Evolutionary conservation across 2,888 invertebrate species (phyloP).

Genomic region (Atrina japonica): DNA sequence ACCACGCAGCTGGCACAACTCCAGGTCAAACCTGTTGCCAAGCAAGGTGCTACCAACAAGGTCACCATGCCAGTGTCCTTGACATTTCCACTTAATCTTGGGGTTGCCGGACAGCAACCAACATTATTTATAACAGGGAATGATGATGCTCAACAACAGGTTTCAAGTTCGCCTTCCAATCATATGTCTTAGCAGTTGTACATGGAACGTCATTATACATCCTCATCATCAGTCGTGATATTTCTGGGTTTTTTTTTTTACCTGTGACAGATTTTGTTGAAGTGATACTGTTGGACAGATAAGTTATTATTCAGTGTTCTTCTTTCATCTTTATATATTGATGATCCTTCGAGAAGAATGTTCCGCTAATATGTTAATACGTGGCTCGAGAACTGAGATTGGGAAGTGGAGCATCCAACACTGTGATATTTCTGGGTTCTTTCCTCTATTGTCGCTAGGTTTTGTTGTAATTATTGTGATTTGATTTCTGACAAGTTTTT

Average conservation of each 20-base stretch:
- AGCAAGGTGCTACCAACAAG: conserved; percentile 60
- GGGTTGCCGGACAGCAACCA: conserved; percentile 54
- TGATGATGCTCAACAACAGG: conserved; percentile 58
- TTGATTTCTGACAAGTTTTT: too few species aligned
- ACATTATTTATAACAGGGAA: conserved; percentile 67
- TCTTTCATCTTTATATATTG: too few species aligned
- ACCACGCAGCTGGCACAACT: conserved; percentile 64
- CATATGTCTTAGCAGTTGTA: conserved; percentile 52
- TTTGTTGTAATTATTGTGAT: too few species aligned
- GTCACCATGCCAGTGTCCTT: conserved; percentile 69
- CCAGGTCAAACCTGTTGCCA: conserved; percentile 62
- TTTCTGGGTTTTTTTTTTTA: neutral
- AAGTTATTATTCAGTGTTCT: too few species aligned
- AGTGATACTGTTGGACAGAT: neutral
- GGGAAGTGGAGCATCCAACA: too few species aligned
- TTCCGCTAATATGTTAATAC: too few species aligned
- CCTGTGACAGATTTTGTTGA: neutral
- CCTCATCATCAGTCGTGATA: neutral
- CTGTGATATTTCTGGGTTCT: too few species aligned
- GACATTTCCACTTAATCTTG: conserved; percentile 64
- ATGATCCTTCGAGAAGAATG: too few species aligned
- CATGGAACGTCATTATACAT: neutral
- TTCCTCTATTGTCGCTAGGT: too few species aligned
- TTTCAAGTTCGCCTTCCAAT: conserved; percentile 51
- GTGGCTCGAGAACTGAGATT: too few species aligned